Evolutionary conservation across 2,888 invertebrate genomes (phyloP), one percentile per base, ranked within the genome.

Genomic region (Melinaea marsaeus): DNA sequence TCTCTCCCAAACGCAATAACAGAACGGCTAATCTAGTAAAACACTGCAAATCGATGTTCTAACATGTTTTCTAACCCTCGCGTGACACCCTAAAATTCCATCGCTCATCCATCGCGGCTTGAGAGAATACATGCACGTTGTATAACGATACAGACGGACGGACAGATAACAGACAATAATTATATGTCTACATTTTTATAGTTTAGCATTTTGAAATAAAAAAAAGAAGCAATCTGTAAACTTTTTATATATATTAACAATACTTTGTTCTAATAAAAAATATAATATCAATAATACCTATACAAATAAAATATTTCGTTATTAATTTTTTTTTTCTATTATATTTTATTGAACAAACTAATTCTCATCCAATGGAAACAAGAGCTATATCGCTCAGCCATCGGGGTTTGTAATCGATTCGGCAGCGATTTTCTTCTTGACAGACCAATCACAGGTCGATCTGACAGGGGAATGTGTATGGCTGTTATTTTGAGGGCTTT

Each of bases 381-480:
- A 56, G 70, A 72, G 75, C 76, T 72, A 75, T 77, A 72, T 73
- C 78, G 72, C 69, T 74, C 76, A 75, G 72, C 71, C 74, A 71
- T 77, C 74, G 72, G 70, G 67, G 68, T 74, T 63, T 72, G 72
- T 68, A 74, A 74, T 72, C 69, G 70, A 69, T 69, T 69, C 69
- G 71, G 72, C 72, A 74, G 72, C 79, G 79, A 79, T 81, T 82
- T 84, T 85, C 84, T 78, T 79, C 80, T 74, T 83, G 84, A 84
- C 84, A 84, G 79, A 78, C 79, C 85, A 85, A 85, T 85, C 83
- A 84, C 75, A 77, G 76, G 73, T 73, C 71, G 70, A 76, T 75
- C 76, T 75, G 76, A 71, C 75, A 74, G 76, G 73, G 71, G 72
- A 74, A 61, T 63, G 63, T 61, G 58, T 64, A 61, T 61, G n/a